Evolutionary conservation across 2,888 invertebrate species (phyloP).

Genomic region (Cecidostiba fungosa): DNA sequence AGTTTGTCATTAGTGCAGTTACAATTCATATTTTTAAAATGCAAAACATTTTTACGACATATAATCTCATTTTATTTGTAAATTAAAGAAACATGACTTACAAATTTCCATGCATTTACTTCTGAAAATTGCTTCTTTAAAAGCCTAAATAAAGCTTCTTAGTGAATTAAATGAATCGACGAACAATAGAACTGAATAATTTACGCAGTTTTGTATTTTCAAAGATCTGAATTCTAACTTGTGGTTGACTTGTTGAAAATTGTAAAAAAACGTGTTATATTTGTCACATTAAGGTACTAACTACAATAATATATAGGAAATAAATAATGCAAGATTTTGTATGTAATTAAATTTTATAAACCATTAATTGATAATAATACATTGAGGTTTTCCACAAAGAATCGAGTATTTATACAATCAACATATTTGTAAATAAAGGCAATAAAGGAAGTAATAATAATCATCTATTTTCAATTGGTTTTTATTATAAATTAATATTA

Average conservation of each 20-base stretch:
- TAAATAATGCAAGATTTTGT: slow-evolving; percentile 57
- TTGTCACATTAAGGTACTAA: slow-evolving; percentile 57
- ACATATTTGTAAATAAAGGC: slow-evolving; percentile 62
- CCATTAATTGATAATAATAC: slow-evolving; percentile 51
- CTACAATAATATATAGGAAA: slow-evolving; percentile 46
- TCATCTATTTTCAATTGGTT: slow-evolving; percentile 16
- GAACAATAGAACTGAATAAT: slow-evolving; percentile 10
- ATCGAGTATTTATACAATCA: slow-evolving; percentile 60
- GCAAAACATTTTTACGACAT: slow-evolving; percentile 13
- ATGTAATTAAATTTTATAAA: slow-evolving; percentile 63
- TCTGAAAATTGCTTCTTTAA: not conserved
- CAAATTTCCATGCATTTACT: not conserved
- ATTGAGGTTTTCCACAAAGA: slow-evolving; percentile 56
- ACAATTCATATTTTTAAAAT: slow-evolving; percentile 50
- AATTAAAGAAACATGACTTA: slow-evolving; percentile 1
- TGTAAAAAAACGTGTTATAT: slow-evolving; percentile 64
- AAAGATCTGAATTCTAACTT: slow-evolving; percentile 51
- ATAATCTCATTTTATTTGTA: slow-evolving; percentile 28
- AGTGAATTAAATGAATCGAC: not conserved
- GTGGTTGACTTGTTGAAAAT: slow-evolving; percentile 59
- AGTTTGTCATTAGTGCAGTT: slow-evolving; percentile 30
- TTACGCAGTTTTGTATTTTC: slow-evolving; percentile 27
- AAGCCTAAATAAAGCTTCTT: not conserved
- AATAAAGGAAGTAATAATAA: slow-evolving; percentile 61
- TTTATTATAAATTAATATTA: not conserved